Evolutionary conservation across 2,888 invertebrate genomes (phyloP), one percentile per base, ranked within the genome.

Genomic region (Xanthia icteritia): DNA sequence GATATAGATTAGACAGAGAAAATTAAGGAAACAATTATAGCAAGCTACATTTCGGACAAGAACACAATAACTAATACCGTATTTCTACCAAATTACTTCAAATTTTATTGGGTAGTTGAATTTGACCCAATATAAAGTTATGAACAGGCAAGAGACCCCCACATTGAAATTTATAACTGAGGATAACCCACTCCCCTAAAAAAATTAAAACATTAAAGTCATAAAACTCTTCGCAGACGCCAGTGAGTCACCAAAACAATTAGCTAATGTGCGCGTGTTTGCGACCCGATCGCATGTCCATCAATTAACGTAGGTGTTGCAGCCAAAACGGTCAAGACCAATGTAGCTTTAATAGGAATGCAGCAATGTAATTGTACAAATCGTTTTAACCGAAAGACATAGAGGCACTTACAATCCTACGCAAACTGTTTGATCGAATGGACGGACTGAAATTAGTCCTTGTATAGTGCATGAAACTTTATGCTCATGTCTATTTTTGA

Each of bases 311-410:
- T 86, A 77, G 77, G 85, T 64, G 83, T 71, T 73, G 39, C 31
- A 81, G 84, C 84, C 86, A 86, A 85, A 85, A 83, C 77, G 81
- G 84, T 78, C 81, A 70, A 78, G 84, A 86, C 63, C 86, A 81
- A 77, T 76, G 83, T 72, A 63, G 60, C 63, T 76, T 76, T 81
- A 73, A 76, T 84, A 77, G 39, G n/a, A 73, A 73, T 54, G 85
- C 76, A 78, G 68, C 81, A 75, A 81, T 78, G 84, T 81, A 83
- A 73, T 77, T 45, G 70, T 76, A 60, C 66, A 77, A 79, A 76
- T 73, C 42, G 73, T 63, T 81, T 72, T 66, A 48, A 66, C 27
- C 23, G 61, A 60, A 39, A 70, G 63, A 64, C n/a, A 27, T 58
- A 69, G 23, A 39, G n/a, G 15, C 36, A 64, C 36, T 79, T 67